phyloP scores from a whole-genome alignment of 2,888 invertebrate species.

The Hyles lineata region DNA sequence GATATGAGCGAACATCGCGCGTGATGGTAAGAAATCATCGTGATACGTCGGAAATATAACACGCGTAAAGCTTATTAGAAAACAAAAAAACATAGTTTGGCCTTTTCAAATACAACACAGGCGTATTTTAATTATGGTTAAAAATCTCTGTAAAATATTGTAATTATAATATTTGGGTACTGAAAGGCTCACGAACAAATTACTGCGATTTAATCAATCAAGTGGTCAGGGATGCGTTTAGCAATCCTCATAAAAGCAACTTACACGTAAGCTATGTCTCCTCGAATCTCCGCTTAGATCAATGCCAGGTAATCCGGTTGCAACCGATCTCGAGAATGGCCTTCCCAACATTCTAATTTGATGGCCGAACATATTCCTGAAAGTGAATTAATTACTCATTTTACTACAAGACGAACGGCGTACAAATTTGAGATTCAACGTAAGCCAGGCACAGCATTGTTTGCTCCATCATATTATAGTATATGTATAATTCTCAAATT shows the following conservation, averaged over 20 bases:
- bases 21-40: too few species aligned
- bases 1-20: too few species aligned
- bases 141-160: too few species aligned
- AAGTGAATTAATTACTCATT: constrained; percentile 65
- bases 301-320: constrained; percentile 84
- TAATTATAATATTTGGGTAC: too few species aligned
- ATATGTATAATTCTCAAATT: constrained; percentile 56
- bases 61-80: too few species aligned
- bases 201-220: not conserved
- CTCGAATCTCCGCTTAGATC: constrained; percentile 81
- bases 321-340: constrained; percentile 87
- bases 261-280: constrained; percentile 85
- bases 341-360: constrained; percentile 87
- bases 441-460: constrained; percentile 73
- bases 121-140: too few species aligned
- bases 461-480: constrained; percentile 46
- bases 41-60: too few species aligned
- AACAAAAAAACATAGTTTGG: too few species aligned
- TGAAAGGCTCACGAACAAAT: not conserved
- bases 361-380: constrained; percentile 86
- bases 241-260: constrained; percentile 37
- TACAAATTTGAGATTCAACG: constrained; percentile 61
- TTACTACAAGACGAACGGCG: constrained; percentile 62
- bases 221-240: not conserved
- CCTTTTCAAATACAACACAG: too few species aligned